Percentiles rank a stretch among this genome's conserved stretches.
phyloP scores from a whole-genome alignment of 2,113 vertebrate genomes.

The Rhea pennata region DNA sequence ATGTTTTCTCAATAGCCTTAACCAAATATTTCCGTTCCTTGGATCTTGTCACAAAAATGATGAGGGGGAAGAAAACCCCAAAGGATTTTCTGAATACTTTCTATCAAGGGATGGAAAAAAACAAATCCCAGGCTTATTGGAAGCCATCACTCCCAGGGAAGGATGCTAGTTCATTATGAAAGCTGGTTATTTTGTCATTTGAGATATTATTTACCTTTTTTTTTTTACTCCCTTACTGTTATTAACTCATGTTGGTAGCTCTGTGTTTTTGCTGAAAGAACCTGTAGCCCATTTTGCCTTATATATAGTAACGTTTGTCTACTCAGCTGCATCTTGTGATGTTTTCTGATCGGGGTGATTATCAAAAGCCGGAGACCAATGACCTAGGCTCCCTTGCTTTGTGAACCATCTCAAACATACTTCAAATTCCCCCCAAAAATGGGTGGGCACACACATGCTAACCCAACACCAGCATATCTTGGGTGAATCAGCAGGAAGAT shows the following conservation, averaged over 20 bases:
- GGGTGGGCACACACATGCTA: neutral
- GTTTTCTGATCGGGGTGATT: neutral
- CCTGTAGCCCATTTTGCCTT: neutral
- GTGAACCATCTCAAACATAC: neutral
- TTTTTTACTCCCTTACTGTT: slow-evolving; percentile 1
- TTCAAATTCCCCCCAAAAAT: neutral
- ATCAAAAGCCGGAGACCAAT: neutral
- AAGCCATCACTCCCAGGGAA: neutral
- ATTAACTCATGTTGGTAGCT: slow-evolving; percentile 9
- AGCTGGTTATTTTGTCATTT: slow-evolving; percentile 4
- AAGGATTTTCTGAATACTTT: neutral
- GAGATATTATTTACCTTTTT: slow-evolving; percentile 38
- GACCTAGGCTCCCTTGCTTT: neutral
- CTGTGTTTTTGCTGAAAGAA: neutral
- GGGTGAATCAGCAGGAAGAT: neutral
- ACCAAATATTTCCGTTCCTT: neutral
- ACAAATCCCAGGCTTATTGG: neutral
- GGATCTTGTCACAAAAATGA: neutral
- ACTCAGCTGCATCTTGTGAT: neutral
- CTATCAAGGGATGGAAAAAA: neutral
- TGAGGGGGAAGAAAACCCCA: neutral
- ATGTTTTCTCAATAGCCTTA: neutral
- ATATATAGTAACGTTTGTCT: neutral
- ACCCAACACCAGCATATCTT: neutral
- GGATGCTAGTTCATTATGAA: slow-evolving; percentile 10